A percentile compares a stretch with the other conserved stretches of the same genome.
Conservation (phyloP, 2,888 invertebrate genomes). For the Petrophora chlorosata region DNA sequence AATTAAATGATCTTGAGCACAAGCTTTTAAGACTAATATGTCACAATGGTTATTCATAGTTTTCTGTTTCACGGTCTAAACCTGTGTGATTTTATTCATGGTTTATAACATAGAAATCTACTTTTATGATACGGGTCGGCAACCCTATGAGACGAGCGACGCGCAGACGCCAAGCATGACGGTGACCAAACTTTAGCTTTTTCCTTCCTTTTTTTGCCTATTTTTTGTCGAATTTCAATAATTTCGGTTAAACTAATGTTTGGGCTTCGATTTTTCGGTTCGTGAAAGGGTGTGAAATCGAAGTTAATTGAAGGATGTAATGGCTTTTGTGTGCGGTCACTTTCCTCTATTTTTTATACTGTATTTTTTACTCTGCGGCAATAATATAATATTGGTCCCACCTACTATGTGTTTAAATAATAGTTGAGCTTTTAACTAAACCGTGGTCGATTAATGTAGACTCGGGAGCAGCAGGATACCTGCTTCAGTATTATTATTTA, state of each 20-base stretch:
- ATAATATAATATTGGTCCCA: constrained; percentile 25
- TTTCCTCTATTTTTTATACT: constrained; percentile 59
- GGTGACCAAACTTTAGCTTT: constrained; percentile 25
- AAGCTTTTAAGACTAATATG: too few species aligned
- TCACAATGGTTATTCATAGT: too few species aligned
- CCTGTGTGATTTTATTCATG: too few species aligned
- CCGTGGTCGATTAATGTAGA: too few species aligned
- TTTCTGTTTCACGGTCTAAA: too few species aligned
- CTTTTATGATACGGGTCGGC: neutral
- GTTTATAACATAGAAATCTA: neutral
- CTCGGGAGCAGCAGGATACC: too few species aligned
- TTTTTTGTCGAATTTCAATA: constrained; percentile 80
- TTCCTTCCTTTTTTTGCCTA: constrained; percentile 57
- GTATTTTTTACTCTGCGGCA: neutral
- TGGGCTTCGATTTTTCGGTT: constrained; percentile 83
- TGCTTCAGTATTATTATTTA: too few species aligned
- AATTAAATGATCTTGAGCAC: too few species aligned
- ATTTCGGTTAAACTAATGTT: constrained; percentile 83
- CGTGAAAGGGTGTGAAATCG: constrained; percentile 83
- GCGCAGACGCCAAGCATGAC: constrained; percentile 53
- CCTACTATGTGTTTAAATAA: constrained; percentile 36
- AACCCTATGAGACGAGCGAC: too few species aligned
- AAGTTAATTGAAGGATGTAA: constrained; percentile 79
- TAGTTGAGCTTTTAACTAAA: constrained; percentile 5
- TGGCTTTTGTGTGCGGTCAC: constrained; percentile 77